Evolutionary conservation across 2,797 vertebrate species (phyloP).

Genomic region (Pelobates cultripes): DNA sequence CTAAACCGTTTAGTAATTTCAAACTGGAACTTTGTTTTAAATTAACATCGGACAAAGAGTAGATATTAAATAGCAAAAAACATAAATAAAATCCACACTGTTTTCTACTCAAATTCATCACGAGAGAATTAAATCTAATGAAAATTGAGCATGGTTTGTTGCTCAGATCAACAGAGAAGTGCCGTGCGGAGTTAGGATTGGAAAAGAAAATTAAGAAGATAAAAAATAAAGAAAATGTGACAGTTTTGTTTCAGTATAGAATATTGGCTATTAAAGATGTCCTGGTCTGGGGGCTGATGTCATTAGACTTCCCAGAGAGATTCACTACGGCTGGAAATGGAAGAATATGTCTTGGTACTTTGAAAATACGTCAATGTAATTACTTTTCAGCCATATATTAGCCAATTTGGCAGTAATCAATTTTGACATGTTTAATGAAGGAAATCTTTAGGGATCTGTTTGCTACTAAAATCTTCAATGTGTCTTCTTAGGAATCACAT

Average conservation of each 20-base stretch:
- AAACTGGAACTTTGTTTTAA: constrained; percentile 8
- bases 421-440: constrained; percentile 49
- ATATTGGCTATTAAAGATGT: constrained; percentile 48
- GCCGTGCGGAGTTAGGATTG: constrained; percentile 36
- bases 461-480: constrained; percentile 13
- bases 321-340: constrained; percentile 16
- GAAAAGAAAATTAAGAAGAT: constrained; percentile 49
- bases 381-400: constrained; percentile 49
- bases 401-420: constrained; percentile 48
- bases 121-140: constrained; percentile 53
- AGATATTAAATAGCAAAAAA: constrained; percentile 36
- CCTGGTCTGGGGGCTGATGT: constrained; percentile 32
- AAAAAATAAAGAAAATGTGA: constrained; percentile 39
- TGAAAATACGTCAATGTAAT: constrained; percentile 42
- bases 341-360: constrained; percentile 23
- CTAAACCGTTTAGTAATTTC: not conserved
- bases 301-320: constrained; percentile 40
- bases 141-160: constrained; percentile 53
- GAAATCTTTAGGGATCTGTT: constrained; percentile 28
- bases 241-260: constrained; percentile 44
- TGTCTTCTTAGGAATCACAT: constrained; percentile 58
- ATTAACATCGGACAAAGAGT: not conserved
- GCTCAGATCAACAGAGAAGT: constrained; percentile 41
- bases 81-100: constrained; percentile 7
- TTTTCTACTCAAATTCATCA: constrained; percentile 46